These are phyloP conservation scores for Pachyrhynchus sulphureomaculatus DNA, from an alignment of 1,140 invertebrate species.

Conservation along the genomic window DNA sequence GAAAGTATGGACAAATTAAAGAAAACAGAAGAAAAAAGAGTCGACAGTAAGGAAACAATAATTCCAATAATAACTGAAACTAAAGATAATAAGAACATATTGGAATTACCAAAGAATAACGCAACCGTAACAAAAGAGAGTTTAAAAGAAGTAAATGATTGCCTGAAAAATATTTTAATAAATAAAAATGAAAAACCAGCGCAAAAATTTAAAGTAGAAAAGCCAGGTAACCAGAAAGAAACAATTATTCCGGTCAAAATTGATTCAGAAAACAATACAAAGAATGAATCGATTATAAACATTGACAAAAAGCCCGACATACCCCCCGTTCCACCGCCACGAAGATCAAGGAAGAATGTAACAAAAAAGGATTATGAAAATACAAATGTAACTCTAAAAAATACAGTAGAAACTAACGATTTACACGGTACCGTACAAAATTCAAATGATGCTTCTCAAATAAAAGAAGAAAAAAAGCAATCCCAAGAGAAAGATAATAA, in stretches of 20 bases:
- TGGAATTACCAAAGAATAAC: neutral
- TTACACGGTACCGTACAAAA: too few species aligned
- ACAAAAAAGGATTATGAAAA: neutral
- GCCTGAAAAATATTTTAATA: neutral
- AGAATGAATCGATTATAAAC: too few species aligned
- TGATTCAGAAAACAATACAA: neutral
- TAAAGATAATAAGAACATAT: neutral
- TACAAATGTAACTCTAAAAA: too few species aligned
- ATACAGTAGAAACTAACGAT: too few species aligned
- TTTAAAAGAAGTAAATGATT: slow-evolving; percentile 8
- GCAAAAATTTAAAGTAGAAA: neutral
- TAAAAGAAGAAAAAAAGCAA: too few species aligned
- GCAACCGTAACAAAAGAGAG: neutral
- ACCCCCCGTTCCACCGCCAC: too few species aligned
- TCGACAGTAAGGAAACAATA: neutral
- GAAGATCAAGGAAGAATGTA: neutral
- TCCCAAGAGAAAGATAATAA: too few species aligned
- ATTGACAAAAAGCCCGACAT: neutral
- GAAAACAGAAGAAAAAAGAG: neutral
- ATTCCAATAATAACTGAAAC: slow-evolving; percentile 8
- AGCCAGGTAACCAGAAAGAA: neutral
- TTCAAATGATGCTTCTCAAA: too few species aligned
- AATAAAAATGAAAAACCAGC: neutral
- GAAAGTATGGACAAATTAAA: neutral
- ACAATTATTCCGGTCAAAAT: neutral